These are phyloP conservation scores for Nanger granti DNA, from an alignment of 2,113 vertebrate species.

Conservation along the genomic window DNA sequence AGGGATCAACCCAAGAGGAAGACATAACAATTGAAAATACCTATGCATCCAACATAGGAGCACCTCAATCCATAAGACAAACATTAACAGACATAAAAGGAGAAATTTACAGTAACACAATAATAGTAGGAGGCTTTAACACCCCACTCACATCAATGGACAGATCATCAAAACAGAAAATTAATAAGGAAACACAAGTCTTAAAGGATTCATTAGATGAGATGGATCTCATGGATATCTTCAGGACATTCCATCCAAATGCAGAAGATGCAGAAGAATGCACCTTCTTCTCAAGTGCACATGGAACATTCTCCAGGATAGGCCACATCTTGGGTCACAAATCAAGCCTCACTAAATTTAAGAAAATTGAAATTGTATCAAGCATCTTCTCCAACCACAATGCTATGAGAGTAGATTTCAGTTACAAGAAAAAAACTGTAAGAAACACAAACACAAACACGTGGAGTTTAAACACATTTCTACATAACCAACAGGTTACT, in stretches of 20 bases:
- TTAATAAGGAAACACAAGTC: background rate
- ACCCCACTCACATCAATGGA: background rate
- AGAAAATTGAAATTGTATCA: background rate
- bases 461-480: background rate
- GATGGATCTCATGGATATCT: background rate
- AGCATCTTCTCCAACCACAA: fast-evolving
- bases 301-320: background rate
- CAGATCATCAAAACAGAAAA: background rate
- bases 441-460: background rate
- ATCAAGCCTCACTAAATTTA: background rate
- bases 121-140: background rate
- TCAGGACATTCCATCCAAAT: background rate
- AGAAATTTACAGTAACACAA: background rate
- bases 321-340: background rate
- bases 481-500: background rate
- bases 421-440: background rate
- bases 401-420: background rate
- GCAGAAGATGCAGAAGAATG: background rate
- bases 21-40: background rate
- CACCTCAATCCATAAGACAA: background rate
- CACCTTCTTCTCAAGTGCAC: background rate
- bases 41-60: background rate
- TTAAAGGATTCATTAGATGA: background rate
- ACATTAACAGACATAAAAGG: background rate
- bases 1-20: background rate